Evolutionary conservation across 2,888 invertebrate species (phyloP).

Genomic region (Augiades crinisus): DNA sequence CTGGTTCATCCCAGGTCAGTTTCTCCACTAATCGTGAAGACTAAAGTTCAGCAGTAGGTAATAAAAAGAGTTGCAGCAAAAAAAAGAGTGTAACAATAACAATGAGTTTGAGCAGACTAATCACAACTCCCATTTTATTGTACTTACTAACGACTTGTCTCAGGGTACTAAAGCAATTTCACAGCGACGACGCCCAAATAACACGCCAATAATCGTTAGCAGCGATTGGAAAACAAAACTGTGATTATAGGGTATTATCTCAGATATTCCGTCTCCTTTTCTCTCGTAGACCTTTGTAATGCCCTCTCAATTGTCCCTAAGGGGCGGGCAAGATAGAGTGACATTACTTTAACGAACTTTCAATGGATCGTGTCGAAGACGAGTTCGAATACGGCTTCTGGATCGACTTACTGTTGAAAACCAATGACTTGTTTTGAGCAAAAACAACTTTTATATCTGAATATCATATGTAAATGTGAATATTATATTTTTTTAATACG

Average conservation of each 20-base stretch:
- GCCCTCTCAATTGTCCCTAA: slow-evolving; percentile 55
- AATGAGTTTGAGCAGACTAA: slow-evolving; percentile 40
- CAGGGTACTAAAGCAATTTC: slow-evolving; percentile 74
- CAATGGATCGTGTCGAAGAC: slow-evolving; percentile 64
- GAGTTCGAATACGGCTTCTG: slow-evolving; percentile 26
- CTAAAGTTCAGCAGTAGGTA: too few relatives aligned
- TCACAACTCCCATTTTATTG: slow-evolving; percentile 66
- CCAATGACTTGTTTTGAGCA: too few relatives aligned
- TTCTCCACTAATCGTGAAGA: too few relatives aligned
- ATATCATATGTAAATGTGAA: too few relatives aligned
- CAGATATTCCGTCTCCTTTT: slow-evolving; percentile 49
- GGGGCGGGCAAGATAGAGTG: slow-evolving; percentile 70
- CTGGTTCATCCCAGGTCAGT: too few relatives aligned
- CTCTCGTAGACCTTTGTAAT: slow-evolving; percentile 38
- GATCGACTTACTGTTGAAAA: not conserved
- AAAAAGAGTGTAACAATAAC: too few relatives aligned
- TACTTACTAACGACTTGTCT: slow-evolving; percentile 76
- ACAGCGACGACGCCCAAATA: slow-evolving; percentile 79
- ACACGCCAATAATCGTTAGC: slow-evolving; percentile 85
- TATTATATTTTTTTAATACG: too few relatives aligned
- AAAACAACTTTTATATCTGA: too few relatives aligned
- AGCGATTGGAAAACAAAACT: slow-evolving; percentile 86
- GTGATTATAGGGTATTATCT: slow-evolving; percentile 83
- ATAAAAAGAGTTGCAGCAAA: too few relatives aligned
- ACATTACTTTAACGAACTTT: slow-evolving; percentile 80